Evolutionary conservation across 2,888 invertebrate species (phyloP), one percentile per base, ranked within the genome.

Genomic region (Onthophagus sagittarius): DNA sequence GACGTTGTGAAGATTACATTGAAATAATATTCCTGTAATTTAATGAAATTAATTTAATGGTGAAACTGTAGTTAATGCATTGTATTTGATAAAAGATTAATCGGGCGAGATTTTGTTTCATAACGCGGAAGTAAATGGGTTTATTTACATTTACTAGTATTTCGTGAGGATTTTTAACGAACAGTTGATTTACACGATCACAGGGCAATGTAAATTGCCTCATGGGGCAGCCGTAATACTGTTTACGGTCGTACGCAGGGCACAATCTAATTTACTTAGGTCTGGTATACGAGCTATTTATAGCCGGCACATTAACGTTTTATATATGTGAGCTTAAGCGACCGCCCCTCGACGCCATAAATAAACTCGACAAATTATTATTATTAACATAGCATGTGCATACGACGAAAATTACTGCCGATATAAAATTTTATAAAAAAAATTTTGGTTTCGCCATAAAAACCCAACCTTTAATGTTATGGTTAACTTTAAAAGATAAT

Each of bases 191-290:
- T 53, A 53, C 39, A 53, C 39, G 39, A 53, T 53, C 11, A 11
- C 39, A 53, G 39, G 39, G 39, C 39, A 53, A 53, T 53, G 39
- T 53, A 53, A 53, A 53, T 53, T 53, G 39, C 39, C 11, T 53
- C 39, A 53, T 53, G 63, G 72, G 72, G 39, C 69, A 69, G 63
- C 72, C 72, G 69, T 72, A 72, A 72, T 72, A 72, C 69, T 69
- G 72, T 72, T 72, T 72, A 72, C 72, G 69, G 72, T 69, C 72
- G 63, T 72, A 72, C 69, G 69, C 69, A 69, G 39, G 39, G 39
- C 39, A 53, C 39, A 53, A 53, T 53, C 39, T 53, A 53, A 53
- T 53, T 53, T 53, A 53, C 39, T 53, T 53, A 53, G 39, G 23
- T 23, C 39, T 53, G 39, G 39, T 53, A 53, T 53, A 53, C 39